Percentiles rank a stretch among this genome's conserved stretches.
Conservation (phyloP, 2,113 vertebrate genomes). For the Oenanthe melanoleuca region DNA sequence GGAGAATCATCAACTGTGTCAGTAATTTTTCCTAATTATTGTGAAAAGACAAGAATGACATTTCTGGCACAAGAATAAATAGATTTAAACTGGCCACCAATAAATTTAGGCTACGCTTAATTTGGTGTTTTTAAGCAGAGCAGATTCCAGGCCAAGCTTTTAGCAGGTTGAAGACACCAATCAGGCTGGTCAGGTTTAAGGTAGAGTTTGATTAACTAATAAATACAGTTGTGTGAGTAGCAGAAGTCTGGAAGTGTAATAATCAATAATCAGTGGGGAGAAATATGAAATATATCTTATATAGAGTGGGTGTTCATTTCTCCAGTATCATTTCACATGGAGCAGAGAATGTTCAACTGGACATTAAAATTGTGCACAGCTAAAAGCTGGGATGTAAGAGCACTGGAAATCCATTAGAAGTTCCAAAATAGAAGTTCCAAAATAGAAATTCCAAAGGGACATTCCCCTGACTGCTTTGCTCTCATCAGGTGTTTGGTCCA, state of each 20-base stretch:
- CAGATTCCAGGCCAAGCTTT: not conserved
- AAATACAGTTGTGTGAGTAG: not conserved
- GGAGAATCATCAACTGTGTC: not conserved
- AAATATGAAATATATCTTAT: not conserved
- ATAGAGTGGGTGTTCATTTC: not conserved
- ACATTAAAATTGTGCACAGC: not conserved
- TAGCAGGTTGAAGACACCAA: not conserved
- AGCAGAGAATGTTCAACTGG: not conserved
- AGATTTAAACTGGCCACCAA: not conserved
- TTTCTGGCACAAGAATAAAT: not conserved
- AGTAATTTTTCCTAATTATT: conserved; percentile 19
- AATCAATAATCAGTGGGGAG: not conserved
- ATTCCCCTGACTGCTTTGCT: not conserved
- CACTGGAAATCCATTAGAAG: not conserved
- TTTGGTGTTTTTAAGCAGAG: not conserved
- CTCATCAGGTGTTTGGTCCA: not conserved
- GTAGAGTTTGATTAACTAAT: not conserved
- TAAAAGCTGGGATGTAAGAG: not conserved
- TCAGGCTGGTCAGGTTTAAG: not conserved
- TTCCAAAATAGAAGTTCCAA: not conserved
- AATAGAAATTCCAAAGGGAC: not conserved
- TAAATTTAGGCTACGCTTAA: not conserved
- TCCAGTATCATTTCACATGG: not conserved
- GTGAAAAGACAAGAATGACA: not conserved
- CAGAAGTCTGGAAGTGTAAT: not conserved